Percentiles rank a stretch among this genome's conserved stretches.
phyloP scores from a whole-genome alignment of 1,140 invertebrate genomes.

The Drosophila fuyamai region DNA sequence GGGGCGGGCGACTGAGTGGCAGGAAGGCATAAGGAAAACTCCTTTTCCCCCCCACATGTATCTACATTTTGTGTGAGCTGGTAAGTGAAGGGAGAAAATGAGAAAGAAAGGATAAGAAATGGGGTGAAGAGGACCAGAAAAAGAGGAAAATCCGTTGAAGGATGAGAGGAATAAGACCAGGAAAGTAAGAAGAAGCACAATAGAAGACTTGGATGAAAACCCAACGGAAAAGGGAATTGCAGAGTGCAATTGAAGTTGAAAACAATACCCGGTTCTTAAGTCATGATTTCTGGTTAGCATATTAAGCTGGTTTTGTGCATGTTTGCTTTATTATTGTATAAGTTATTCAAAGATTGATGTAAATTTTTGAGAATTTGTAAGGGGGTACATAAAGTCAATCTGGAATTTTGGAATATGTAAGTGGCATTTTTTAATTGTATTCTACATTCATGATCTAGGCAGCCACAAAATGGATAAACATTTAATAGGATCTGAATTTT shows the following conservation, averaged over 20 bases:
- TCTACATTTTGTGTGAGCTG: conserved; percentile 6
- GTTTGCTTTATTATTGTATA: too few species aligned
- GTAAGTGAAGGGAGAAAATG: not conserved
- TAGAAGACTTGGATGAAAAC: not conserved
- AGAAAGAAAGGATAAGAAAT: not conserved
- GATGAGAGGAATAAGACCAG: not conserved
- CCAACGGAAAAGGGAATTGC: not conserved
- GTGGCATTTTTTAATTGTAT: too few species aligned
- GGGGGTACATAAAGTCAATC: too few species aligned
- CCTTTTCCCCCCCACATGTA: not conserved
- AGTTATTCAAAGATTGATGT: too few species aligned
- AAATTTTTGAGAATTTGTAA: too few species aligned
- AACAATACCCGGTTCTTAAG: not conserved
- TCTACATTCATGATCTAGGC: too few species aligned
- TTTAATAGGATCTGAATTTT: too few species aligned
- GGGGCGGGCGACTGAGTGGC: conserved; percentile 18
- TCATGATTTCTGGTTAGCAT: not conserved
- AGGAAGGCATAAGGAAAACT: conserved; percentile 34
- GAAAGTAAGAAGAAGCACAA: conserved; percentile 1
- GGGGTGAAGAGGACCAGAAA: not conserved
- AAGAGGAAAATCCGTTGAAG: not conserved
- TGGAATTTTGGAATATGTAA: too few species aligned
- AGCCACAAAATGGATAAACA: too few species aligned
- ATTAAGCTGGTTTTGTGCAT: too few species aligned
- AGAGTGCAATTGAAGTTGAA: conserved; percentile 3